phyloP scores from a whole-genome alignment of 2,797 vertebrate species.

The Syndactyla subalaris region DNA sequence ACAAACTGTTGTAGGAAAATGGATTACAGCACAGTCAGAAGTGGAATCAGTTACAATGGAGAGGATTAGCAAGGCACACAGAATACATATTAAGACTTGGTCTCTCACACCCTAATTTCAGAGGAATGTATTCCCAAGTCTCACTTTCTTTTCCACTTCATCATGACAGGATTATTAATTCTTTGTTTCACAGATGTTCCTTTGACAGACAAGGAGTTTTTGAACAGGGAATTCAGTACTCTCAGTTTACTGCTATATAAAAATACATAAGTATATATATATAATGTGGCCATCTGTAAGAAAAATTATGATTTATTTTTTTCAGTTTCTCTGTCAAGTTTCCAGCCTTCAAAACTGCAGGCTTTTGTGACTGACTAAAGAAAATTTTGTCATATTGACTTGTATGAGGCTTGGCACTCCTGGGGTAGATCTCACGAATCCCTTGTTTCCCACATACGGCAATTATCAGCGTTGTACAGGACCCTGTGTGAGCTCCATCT shows the following conservation, averaged over 20 bases:
- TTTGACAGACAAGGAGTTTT: not conserved
- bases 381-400: not conserved
- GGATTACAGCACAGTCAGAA: not conserved
- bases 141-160: not conserved
- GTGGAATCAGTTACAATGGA: not conserved
- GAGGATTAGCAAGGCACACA: not conserved
- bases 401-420: not conserved
- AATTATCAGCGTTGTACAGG: not conserved
- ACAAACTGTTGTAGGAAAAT: not conserved
- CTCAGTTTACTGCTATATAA: not conserved
- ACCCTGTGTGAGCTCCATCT: not conserved
- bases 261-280: too few relatives aligned
- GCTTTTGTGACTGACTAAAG: not conserved
- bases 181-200: not conserved
- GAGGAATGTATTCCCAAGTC: not conserved
- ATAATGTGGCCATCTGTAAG: not conserved
- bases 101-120: not conserved
- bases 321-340: not conserved
- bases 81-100: not conserved
- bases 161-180: not conserved
- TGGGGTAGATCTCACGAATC: not conserved
- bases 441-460: not conserved
- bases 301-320: not conserved
- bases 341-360: not conserved
- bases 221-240: not conserved